phyloP scores from a whole-genome alignment of 2,113 vertebrate genomes.

The Salvelinus sp. region DNA sequence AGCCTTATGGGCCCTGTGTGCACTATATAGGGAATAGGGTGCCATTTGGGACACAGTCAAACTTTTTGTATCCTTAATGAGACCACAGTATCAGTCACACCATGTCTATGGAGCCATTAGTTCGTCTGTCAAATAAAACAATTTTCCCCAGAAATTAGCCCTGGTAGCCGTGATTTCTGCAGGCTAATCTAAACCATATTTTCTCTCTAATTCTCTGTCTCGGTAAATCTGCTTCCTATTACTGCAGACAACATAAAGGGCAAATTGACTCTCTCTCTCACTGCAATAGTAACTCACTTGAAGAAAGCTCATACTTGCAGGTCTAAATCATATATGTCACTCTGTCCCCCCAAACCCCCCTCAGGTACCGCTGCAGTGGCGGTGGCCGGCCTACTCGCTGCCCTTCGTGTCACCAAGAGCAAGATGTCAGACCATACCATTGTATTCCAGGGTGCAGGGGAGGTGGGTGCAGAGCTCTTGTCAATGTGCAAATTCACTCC shows the following conservation, averaged over 20 bases:
- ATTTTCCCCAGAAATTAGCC: conserved; percentile 8
- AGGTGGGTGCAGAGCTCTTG: conserved; percentile 70
- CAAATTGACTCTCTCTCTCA: not conserved
- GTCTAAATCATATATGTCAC: not conserved
- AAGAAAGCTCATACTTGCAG: not conserved
- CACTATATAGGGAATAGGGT: too few species aligned
- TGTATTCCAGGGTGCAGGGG: conserved; percentile 95
- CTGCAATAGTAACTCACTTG: not conserved
- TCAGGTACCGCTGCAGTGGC: conserved; percentile 94
- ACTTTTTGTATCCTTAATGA: not conserved
- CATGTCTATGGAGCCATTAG: not conserved
- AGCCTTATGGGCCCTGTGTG: too few species aligned
- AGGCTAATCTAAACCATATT: conserved; percentile 29
- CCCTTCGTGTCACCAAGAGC: conserved; percentile 89
- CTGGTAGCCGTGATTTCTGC: conserved; percentile 22
- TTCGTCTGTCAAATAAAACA: not conserved
- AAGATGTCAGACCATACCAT: conserved; percentile 89
- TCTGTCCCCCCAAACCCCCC: not conserved
- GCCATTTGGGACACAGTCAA: too few species aligned
- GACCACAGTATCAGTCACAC: conserved; percentile 15
- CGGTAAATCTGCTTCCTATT: conserved; percentile 8
- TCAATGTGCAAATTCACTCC: not conserved
- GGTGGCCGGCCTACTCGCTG: conserved; percentile 90
- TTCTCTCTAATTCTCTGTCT: conserved; percentile 8
- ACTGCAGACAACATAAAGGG: conserved; percentile 1